Conservation (phyloP, 2,888 invertebrate species). For the Scaptomyza cyrtandrae region DNA sequence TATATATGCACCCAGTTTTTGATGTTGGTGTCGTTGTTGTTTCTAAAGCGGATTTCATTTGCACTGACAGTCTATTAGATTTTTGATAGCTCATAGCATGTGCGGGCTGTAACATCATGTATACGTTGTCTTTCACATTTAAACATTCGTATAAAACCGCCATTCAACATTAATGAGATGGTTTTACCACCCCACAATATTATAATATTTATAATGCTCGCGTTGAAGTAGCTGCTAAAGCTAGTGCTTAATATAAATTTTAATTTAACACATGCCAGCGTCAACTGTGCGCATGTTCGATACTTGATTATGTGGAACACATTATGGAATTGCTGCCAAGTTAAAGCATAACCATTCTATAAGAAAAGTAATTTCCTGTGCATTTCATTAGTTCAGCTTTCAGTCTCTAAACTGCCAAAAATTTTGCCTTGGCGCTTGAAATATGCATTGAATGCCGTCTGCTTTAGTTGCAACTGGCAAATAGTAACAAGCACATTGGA, state of each 20-base stretch:
- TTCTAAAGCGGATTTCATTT: conserved; percentile 36
- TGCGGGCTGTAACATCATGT: conserved; percentile 23
- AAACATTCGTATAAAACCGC: too few relatives aligned
- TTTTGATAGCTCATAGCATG: conserved; percentile 62
- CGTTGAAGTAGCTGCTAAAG: conserved; percentile 32
- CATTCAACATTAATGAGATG: too few relatives aligned
- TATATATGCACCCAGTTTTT: conserved; percentile 33
- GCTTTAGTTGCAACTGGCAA: conserved; percentile 24
- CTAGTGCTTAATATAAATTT: conserved; percentile 38
- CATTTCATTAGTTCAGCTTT: conserved; percentile 32
- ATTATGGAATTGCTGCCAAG: conserved; percentile 21
- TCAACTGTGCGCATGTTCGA: conserved; percentile 58
- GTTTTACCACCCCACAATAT: conserved; percentile 33
- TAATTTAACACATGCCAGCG: conserved; percentile 34
- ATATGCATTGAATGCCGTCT: conserved; percentile 52
- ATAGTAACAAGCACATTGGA: conserved; percentile 15
- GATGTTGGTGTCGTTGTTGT: conserved; percentile 17
- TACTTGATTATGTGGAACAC: conserved; percentile 37
- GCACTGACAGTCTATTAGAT: conserved; percentile 68
- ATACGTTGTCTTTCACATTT: too few relatives aligned
- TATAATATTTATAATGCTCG: conserved; percentile 46
- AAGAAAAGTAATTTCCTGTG: conserved; percentile 24
- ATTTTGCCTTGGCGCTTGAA: conserved; percentile 26
- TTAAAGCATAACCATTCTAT: conserved; percentile 8
- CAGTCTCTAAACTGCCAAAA: conserved; percentile 13